phyloP scores from a whole-genome alignment of 2,113 vertebrate genomes.

The Corydoras maculifer region DNA sequence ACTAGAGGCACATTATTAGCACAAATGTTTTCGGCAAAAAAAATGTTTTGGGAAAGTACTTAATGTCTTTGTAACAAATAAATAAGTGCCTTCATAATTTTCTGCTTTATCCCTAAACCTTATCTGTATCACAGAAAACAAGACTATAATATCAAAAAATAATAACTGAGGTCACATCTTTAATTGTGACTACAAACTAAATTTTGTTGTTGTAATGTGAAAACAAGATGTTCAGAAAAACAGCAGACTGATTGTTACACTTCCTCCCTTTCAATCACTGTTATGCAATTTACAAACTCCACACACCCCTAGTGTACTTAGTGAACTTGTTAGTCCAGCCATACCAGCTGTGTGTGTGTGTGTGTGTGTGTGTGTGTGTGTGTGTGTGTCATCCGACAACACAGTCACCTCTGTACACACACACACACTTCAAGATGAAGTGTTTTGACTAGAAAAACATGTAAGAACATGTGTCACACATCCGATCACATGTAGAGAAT shows the following conservation, averaged over 20 bases:
- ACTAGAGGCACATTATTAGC: too few relatives aligned
- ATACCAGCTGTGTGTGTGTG: constrained; percentile 7
- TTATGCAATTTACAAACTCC: background rate
- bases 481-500: constrained; percentile 7
- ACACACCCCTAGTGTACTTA: constrained; percentile 1
- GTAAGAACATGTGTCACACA: background rate
- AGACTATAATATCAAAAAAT: too few relatives aligned
- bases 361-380: too few relatives aligned
- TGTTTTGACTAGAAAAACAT: constrained; percentile 25
- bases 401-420: constrained; percentile 18
- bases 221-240: background rate
- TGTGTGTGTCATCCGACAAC: constrained; percentile 2
- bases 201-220: too few relatives aligned
- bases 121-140: too few relatives aligned
- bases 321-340: constrained; percentile 20
- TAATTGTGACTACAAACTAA: too few relatives aligned
- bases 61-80: too few relatives aligned
- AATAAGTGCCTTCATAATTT: too few relatives aligned
- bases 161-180: too few relatives aligned
- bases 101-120: too few relatives aligned
- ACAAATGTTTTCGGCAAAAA: too few relatives aligned
- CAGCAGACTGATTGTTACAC: background rate
- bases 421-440: background rate
- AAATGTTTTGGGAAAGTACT: too few relatives aligned
- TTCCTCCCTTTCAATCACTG: background rate